A percentile compares a stretch with the other conserved stretches of the same genome.
Evolutionary conservation across 2,888 invertebrate species (phyloP).

Genomic region (Athalia rosae): DNA sequence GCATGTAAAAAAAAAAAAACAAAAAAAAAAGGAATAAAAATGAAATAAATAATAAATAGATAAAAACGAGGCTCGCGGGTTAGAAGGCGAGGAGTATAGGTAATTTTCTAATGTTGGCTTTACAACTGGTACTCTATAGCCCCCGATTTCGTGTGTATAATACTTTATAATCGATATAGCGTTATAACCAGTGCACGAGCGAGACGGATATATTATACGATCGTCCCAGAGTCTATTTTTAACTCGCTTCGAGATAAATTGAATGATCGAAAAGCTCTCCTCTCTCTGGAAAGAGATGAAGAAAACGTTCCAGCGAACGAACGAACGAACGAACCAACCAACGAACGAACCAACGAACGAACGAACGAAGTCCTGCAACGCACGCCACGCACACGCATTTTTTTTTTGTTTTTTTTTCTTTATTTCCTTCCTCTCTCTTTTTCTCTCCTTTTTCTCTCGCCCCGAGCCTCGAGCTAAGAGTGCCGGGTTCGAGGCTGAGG

Average conservation of each 20-base stretch:
- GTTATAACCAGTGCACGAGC: too few species aligned
- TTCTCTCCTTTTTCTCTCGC: slow-evolving; percentile 6
- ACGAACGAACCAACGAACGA: background rate
- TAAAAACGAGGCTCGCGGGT: too few species aligned
- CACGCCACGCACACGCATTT: slow-evolving; percentile 12
- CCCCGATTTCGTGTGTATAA: too few species aligned
- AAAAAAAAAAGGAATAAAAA: too few species aligned
- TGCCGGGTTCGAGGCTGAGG: slow-evolving; percentile 70
- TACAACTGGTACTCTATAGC: too few species aligned
- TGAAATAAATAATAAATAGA: too few species aligned
- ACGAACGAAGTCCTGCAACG: background rate
- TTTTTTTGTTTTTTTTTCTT: background rate
- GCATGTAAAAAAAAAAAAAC: too few species aligned
- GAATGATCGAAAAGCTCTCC: slow-evolving; percentile 38
- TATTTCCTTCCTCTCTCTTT: background rate
- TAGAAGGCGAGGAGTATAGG: too few species aligned
- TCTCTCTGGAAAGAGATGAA: slow-evolving; percentile 33
- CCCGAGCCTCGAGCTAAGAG: slow-evolving; percentile 51
- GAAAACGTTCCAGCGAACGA: slow-evolving; percentile 13
- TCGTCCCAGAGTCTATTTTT: slow-evolving; percentile 30
- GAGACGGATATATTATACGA: too few species aligned
- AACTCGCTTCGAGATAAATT: slow-evolving; percentile 33
- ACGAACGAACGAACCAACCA: background rate
- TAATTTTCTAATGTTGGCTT: too few species aligned
- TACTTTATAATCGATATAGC: too few species aligned